Conservation (phyloP, 2,797 vertebrate species). For the Pantherophis alleghaniensis region DNA sequence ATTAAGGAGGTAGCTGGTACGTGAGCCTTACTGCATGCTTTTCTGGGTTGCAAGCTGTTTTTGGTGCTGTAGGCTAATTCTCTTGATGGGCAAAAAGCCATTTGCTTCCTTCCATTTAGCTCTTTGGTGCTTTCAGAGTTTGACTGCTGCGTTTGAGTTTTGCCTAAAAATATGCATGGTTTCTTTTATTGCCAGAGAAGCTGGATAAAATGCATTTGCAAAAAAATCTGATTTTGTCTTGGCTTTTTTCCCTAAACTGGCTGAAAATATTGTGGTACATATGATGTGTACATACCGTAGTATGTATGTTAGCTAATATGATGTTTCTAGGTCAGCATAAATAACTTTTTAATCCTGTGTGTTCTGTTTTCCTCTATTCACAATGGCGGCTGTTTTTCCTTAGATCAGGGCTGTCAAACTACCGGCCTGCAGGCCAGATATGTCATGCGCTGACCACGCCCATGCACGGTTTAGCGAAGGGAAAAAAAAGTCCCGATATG, state of each 20-base stretch:
- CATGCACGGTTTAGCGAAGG: no score
- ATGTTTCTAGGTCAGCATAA: neutral
- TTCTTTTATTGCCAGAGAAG: neutral
- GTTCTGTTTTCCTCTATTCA: neutral
- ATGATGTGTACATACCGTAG: no score
- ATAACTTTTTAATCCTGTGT: neutral
- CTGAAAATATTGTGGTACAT: neutral
- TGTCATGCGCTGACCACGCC: no score
- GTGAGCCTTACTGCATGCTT: conserved; percentile 7
- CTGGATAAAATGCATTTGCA: neutral
- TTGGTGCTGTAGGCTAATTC: neutral
- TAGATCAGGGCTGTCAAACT: neutral
- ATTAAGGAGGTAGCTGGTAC: conserved; percentile 3
- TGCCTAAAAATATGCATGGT: conserved; percentile 12
- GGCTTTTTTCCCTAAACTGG: neutral
- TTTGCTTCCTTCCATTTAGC: conserved; percentile 8
- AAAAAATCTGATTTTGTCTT: neutral
- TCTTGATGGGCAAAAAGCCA: neutral
- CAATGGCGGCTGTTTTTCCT: neutral
- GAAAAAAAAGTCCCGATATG: no score
- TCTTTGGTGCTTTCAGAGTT: neutral
- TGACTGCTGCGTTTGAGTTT: neutral
- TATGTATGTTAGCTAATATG: neutral
- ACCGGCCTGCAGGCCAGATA: no score
- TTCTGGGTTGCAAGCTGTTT: conserved; percentile 18